Base-by-base conservation (phyloP, 2,113 vertebrate species). In the Cheirogaleus medius region DNA sequence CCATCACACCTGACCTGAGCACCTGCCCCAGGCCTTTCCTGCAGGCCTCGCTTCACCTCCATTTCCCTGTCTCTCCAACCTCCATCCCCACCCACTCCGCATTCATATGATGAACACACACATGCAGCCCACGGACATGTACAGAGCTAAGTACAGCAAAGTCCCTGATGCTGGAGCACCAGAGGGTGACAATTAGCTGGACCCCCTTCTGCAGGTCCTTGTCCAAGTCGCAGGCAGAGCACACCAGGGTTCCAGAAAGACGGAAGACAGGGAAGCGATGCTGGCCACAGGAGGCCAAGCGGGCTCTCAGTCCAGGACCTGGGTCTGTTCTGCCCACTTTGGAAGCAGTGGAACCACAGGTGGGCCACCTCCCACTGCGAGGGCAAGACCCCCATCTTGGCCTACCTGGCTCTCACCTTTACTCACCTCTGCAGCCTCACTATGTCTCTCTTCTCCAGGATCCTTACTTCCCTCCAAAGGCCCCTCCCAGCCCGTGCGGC, bases 91-190 rank as follows among this genome's bases (percentile, higher is more conserved):
- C 11, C 3, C 5, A 1, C 27, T 42, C 13, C 54, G 11, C 37
- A 4, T 23, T 23, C 39, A 20, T 9, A 2, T 1, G 68, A 87
- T 14, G 84, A 14, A 39, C 34, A 15, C 49, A 18, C 0, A 15
- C 63, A 25, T 7, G 1, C 37, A 11, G n/a, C 71, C 54, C 68
- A 3, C 1, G 14, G n/a, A 29, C 63, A 6, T 0, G 1, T 11
- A 29, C 63, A 68, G 63, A 39, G 29, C 14, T 18, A 32, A 1
- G 4, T 1, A 20, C 47, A 32, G 52, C 56, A 80, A 21, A 87
- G 63, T 49, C 69, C 58, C 37, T 1, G 23, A 82, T n/a, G 20
- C 56, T 18, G 34, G 56, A 54, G 54, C 8, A 29, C 23, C 12
- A 1, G 23, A 23, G 0, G 14, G 32, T 1, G 39, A 47, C 27